Evolutionary conservation across 2,888 invertebrate species (phyloP).

Genomic region (Drosophila maculinotata): DNA sequence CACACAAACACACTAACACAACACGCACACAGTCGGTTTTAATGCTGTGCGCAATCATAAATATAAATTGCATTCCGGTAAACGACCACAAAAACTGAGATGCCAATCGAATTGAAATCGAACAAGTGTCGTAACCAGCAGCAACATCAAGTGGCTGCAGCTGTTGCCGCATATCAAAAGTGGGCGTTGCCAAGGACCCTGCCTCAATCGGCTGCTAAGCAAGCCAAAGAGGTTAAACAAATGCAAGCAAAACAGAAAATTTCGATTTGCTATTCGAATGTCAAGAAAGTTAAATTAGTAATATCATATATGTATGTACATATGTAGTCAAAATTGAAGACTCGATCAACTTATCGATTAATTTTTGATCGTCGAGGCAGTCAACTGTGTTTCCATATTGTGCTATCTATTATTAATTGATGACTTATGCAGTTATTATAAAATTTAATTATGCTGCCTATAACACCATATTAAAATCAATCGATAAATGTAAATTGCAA

Average conservation of each 20-base stretch:
- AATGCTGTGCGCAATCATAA: constrained; percentile 46
- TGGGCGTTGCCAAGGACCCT: constrained; percentile 24
- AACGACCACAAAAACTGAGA: constrained; percentile 25
- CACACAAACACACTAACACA: constrained; percentile 6
- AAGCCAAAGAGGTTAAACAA: not conserved
- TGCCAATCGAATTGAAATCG: constrained; percentile 39
- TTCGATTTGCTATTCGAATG: too few relatives aligned
- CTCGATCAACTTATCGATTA: not conserved
- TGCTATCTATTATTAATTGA: too few relatives aligned
- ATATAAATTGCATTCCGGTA: constrained; percentile 34
- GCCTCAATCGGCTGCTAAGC: not conserved
- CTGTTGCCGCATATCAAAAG: constrained; percentile 19
- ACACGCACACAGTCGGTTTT: constrained; percentile 24
- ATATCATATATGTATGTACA: too few relatives aligned
- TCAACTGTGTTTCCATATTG: too few relatives aligned
- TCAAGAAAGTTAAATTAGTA: too few relatives aligned
- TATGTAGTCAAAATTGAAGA: too few relatives aligned
- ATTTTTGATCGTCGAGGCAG: too few relatives aligned
- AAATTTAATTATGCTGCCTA: too few relatives aligned
- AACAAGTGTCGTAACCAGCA: constrained; percentile 34
- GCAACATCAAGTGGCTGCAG: constrained; percentile 26
- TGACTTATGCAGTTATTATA: too few relatives aligned
- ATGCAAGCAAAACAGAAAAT: not conserved
- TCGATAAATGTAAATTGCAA: constrained; percentile 1
- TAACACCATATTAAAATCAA: too few relatives aligned